Evolutionary conservation across 2,113 vertebrate species (phyloP).

Genomic region (Chascanopsetta lugubris): DNA sequence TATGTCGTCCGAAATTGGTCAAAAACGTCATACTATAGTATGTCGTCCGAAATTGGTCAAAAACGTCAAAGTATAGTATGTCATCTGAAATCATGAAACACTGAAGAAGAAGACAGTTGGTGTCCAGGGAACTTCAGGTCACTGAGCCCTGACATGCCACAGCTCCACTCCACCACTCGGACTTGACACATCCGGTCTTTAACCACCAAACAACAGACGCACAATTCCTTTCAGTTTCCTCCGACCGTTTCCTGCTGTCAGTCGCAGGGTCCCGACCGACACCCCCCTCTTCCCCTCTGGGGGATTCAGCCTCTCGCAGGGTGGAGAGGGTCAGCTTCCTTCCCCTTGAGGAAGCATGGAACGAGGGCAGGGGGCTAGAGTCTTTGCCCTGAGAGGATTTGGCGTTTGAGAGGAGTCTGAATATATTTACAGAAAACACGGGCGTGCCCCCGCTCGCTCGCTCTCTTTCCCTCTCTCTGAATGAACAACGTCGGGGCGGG

Average conservation of each 20-base stretch:
- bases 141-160: conserved; percentile 19
- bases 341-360: conserved; percentile 19
- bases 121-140: conserved; percentile 10
- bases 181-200: conserved; percentile 55
- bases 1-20: no score
- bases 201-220: conserved; percentile 31
- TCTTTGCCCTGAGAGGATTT: conserved; percentile 16
- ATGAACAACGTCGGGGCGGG: conserved; percentile 32
- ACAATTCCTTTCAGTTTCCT: conserved; percentile 56
- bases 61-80: no score
- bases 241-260: conserved; percentile 60
- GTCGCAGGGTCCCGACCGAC: conserved; percentile 24
- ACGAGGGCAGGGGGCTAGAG: not conserved
- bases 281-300: conserved; percentile 30
- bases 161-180: not conserved
- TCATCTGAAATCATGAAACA: no score
- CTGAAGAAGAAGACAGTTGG: not conserved
- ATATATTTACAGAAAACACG: conserved; percentile 55
- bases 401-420: conserved; percentile 1
- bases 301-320: conserved; percentile 49
- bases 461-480: conserved; percentile 33
- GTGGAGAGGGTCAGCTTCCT: conserved; percentile 55
- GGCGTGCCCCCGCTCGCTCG: conserved; percentile 31
- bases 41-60: no score
- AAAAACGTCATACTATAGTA: no score